phyloP scores from a whole-genome alignment of 1,140 invertebrate genomes.

The Cydia amplana region DNA sequence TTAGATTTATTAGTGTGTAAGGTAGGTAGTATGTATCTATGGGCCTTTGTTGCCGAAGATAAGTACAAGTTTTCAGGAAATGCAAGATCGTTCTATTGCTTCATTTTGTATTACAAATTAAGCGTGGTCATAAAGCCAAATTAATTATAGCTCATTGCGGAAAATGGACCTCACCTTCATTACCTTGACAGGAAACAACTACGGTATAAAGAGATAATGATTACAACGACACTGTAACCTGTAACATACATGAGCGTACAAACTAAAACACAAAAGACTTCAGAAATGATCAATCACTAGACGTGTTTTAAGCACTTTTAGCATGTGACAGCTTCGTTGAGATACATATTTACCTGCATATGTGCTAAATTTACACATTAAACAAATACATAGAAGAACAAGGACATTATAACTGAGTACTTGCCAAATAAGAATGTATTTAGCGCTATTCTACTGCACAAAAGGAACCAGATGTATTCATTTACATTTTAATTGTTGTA shows the following conservation, averaged over 20 bases:
- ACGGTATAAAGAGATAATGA: background rate
- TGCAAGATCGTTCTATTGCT: background rate
- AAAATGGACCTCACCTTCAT: background rate
- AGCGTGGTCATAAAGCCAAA: background rate
- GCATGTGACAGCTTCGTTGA: background rate
- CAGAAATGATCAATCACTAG: background rate
- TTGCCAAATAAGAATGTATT: background rate
- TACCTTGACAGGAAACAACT: background rate
- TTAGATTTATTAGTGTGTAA: too few relatives aligned
- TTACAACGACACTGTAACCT: background rate
- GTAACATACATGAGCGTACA: background rate
- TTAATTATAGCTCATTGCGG: background rate
- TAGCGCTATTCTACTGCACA: background rate
- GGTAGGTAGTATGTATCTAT: too few relatives aligned
- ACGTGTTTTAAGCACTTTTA: conserved; percentile 1
- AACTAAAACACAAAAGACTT: background rate
- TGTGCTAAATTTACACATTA: conserved; percentile 1
- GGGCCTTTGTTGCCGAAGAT: too few relatives aligned
- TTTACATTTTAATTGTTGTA: background rate
- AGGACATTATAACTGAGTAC: background rate
- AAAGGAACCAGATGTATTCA: background rate
- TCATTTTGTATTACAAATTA: background rate
- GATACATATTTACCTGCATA: background rate
- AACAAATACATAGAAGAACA: background rate
- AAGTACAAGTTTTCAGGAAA: too few relatives aligned